Evolutionary conservation across 2,888 invertebrate genomes (phyloP), one percentile per base, ranked within the genome.

Genomic region (Pedicia rivosa): DNA sequence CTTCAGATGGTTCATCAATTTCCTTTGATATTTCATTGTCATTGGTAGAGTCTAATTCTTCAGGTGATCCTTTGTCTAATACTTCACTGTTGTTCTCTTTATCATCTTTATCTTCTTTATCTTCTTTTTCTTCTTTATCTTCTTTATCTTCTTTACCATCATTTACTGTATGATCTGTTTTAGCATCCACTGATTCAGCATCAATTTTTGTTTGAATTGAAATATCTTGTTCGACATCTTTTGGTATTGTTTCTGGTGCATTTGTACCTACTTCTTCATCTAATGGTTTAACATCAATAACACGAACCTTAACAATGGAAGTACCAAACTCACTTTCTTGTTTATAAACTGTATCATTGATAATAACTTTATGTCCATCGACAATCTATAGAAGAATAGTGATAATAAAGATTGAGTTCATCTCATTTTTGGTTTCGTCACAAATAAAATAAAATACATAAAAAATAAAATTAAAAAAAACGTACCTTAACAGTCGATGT

Each of bases 291-390:
- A 70, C 59, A 43, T 68, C 66, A 15, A 70, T 57, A 6, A 65
- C 49, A 38, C 65, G 64, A 36, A 69, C 58, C 46, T 64, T 65
- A 51, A 65, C 58, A 27, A 64, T 38, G 25, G 50, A 51, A 34
- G 52, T 52, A 3, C 52, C 50, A 19, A 48, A 49, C 13, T 56
- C 53, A 43, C 62, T 58, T n/a, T 59, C 57, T 33, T 53, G 51
- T 10, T 46, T 45, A 47, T 63, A 67, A n/a, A 63, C 60, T 5
- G 69, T 70, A 48, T 68, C 66, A 48, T 70, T 70, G 39, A 69
- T 58, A 44, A 67, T 68, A 40, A 70, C 62, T 36, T 64, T 58
- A 47, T 68, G 68, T 20, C 68, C 67, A 48, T 66, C 56, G 47
- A 69, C 63, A 38, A 68, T 47, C 69, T 70, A 45, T 6, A 51